A percentile compares a stretch with the other conserved stretches of the same genome.
These are phyloP conservation scores for Platyura marginata DNA, from an alignment of 1,140 invertebrate species.

Conservation along the genomic window DNA sequence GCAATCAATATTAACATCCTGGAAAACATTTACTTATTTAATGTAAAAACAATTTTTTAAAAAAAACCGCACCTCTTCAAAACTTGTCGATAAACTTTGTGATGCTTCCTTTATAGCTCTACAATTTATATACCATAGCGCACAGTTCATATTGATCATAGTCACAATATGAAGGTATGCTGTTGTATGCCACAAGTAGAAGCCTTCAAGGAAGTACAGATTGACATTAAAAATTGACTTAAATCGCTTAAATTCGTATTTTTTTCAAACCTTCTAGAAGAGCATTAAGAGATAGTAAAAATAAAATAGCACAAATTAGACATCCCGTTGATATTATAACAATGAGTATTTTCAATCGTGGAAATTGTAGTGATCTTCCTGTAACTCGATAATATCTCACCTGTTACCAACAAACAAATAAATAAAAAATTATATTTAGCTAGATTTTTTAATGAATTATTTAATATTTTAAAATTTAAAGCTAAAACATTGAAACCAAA, in stretches of 20 bases:
- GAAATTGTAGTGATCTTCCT: constrained; percentile 34
- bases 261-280: constrained; percentile 27
- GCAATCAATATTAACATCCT: constrained; percentile 33
- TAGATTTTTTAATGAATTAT: too few species aligned
- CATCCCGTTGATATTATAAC: constrained; percentile 35
- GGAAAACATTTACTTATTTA: too few species aligned
- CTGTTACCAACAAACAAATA: too few species aligned
- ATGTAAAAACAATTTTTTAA: background rate
- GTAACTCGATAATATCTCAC: constrained; percentile 31
- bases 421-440: too few species aligned
- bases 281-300: constrained; percentile 32
- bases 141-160: constrained; percentile 44
- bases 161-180: constrained; percentile 41
- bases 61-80: constrained; percentile 21
- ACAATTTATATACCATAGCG: constrained; percentile 42
- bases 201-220: constrained; percentile 10
- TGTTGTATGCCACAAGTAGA: constrained; percentile 33
- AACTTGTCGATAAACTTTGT: constrained; percentile 27
- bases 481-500: too few species aligned
- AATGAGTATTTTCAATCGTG: constrained; percentile 31
- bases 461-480: too few species aligned
- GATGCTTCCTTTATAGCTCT: constrained; percentile 36
- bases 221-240: too few species aligned
- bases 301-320: constrained; percentile 31
- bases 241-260: too few species aligned